Conservation (phyloP, 2,797 vertebrate genomes). For the Alcedo atthis region DNA sequence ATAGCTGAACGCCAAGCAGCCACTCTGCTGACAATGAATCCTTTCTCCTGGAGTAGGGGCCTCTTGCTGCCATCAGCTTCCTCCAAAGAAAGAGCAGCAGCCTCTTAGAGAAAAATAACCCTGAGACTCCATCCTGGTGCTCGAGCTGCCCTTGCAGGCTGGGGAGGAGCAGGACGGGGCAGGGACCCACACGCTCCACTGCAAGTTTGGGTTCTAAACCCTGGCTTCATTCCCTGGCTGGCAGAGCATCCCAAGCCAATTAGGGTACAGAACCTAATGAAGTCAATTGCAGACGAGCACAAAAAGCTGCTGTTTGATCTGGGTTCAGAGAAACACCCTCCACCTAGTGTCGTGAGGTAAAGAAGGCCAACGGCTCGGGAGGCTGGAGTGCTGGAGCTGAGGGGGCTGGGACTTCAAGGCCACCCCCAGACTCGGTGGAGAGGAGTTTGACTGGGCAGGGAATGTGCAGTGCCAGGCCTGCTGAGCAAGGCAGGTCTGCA, state of each 20-base stretch:
- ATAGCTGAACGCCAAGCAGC: background rate
- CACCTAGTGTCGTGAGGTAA: background rate
- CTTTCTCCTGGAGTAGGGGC: background rate
- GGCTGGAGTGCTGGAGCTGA: background rate
- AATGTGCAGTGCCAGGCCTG: background rate
- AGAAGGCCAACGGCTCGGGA: conserved; percentile 1
- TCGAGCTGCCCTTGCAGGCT: background rate
- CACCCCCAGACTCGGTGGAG: background rate
- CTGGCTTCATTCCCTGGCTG: background rate
- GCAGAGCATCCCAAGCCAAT: background rate
- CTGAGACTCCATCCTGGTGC: background rate
- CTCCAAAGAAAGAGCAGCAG: background rate
- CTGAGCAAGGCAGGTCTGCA: background rate
- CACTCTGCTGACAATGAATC: background rate
- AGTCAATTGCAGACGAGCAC: background rate
- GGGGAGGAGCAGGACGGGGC: background rate
- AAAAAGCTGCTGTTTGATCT: conserved; percentile 2
- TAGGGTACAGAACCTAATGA: background rate
- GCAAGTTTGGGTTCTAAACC: background rate
- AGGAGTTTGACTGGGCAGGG: background rate
- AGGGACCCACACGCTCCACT: background rate
- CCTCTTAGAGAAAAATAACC: background rate
- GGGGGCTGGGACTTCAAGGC: conserved; percentile 16
- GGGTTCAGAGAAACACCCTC: background rate
- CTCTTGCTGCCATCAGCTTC: background rate